Base-by-base conservation (phyloP, 2,113 vertebrate species). In the Prinia subflava region DNA sequence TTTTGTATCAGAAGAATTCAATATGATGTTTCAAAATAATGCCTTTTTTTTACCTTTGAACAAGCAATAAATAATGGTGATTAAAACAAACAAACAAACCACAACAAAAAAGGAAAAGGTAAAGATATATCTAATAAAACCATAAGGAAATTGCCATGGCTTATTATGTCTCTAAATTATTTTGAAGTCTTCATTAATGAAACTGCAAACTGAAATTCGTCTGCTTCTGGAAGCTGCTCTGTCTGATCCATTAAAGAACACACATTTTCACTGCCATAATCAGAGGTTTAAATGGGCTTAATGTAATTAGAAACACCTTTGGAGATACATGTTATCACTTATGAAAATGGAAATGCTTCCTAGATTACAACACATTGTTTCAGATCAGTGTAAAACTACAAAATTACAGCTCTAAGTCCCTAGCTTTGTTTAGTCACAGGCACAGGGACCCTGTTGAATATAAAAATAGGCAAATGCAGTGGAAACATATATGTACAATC, bases 111-210 rank as follows among this genome's bases (percentile, higher is more conserved):
- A 60, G 39, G 19, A 63, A 79, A 77, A 63, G 2, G 12, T 44
- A 79, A 63, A 57, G 35, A 39, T 25, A 56, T 83, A n/a, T 31
- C 22, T 57, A 71, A 47, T 41, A 89, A 88, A 93, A 59, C 5
- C 21, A 28, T 35, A 47, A 13, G 42, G 64, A 49, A 82, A 65
- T 81, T 87, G 31, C 13, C 2, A 5, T 13, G 73, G 67, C n/a
- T 83, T 69, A 79, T n/a, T 76, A 75, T 41, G 42, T 69, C 25
- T 60, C 74, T 89, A 79, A 92, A 92, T 92, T 91, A 89, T 96
- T 91, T 91, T 95, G 84, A 95, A 94, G 62, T 46, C 37, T 89
- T 41, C 57, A 65, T 62, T 92, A 97, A 84, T 94, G 89, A 87
- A 91, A 90, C 50, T 85, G 27, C 65, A 95, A 95, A 92, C 41